These are phyloP conservation scores for Zaprionus ghesquierei DNA, from an alignment of 1,140 invertebrate species.

Conservation along the genomic window DNA sequence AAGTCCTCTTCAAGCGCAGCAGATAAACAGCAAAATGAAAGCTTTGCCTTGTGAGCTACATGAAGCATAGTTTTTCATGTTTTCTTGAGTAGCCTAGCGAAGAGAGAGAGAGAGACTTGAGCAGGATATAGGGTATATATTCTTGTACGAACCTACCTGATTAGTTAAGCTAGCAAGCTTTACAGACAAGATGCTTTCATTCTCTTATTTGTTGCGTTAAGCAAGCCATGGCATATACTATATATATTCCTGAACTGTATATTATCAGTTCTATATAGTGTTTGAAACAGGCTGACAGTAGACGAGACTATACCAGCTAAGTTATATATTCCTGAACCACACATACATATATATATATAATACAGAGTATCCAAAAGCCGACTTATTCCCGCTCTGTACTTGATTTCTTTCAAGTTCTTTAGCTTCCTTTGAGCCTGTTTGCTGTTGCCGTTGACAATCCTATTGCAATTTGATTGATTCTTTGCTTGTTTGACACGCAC, in stretches of 20 bases:
- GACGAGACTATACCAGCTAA: no score
- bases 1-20: background rate
- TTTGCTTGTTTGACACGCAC: slow-evolving; percentile 59
- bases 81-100: background rate
- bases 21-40: slow-evolving; percentile 6
- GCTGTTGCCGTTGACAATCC: slow-evolving; percentile 45
- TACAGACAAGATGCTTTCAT: background rate
- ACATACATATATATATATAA: background rate
- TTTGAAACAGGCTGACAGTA: no score
- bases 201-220: no score
- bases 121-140: background rate
- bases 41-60: background rate
- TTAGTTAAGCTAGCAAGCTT: background rate
- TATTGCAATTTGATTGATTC: slow-evolving; percentile 77
- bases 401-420: slow-evolving; percentile 11
- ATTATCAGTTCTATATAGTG: background rate
- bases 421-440: slow-evolving; percentile 39
- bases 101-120: background rate
- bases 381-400: background rate
- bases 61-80: background rate
- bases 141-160: background rate
- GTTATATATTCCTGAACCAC: background rate
- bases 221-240: background rate
- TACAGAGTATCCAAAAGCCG: background rate
- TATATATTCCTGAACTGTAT: background rate